These are phyloP conservation scores for Metalampra italica DNA, from an alignment of 2,888 invertebrate genomes.

Conservation along the genomic window DNA sequence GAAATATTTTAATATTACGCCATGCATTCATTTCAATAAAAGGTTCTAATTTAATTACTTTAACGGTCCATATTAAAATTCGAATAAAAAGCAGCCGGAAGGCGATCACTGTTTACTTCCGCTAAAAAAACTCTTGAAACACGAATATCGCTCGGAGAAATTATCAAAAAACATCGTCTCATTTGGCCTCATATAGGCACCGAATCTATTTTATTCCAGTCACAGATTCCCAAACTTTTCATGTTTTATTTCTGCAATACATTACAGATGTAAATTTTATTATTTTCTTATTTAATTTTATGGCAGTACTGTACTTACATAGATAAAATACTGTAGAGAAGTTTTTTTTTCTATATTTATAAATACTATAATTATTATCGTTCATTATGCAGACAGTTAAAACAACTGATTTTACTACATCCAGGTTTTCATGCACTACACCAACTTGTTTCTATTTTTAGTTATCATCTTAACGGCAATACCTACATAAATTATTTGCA, in stretches of 20 bases:
- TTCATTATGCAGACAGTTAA: too few species aligned
- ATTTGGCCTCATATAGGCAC: slow-evolving; percentile 23
- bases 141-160: slow-evolving; percentile 31
- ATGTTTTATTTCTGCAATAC: not conserved
- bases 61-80: slow-evolving; percentile 34
- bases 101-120: slow-evolving; percentile 53
- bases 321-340: too few species aligned
- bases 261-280: too few species aligned
- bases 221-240: slow-evolving; percentile 42
- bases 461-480: too few species aligned
- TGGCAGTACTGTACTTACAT: too few species aligned
- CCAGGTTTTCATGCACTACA: too few species aligned
- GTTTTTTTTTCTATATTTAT: too few species aligned
- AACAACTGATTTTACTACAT: too few species aligned
- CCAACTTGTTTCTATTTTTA: too few species aligned
- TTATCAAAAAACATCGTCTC: slow-evolving; percentile 33
- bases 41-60: slow-evolving; percentile 39
- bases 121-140: slow-evolving; percentile 37
- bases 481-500: too few species aligned
- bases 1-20: not conserved
- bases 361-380: too few species aligned
- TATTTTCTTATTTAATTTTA: too few species aligned
- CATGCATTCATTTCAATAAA: slow-evolving; percentile 9
- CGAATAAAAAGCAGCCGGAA: slow-evolving; percentile 42
- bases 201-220: slow-evolving; percentile 32